These are phyloP conservation scores for Apodemus sylvaticus DNA, from an alignment of 2,113 vertebrate genomes.

Conservation along the genomic window DNA sequence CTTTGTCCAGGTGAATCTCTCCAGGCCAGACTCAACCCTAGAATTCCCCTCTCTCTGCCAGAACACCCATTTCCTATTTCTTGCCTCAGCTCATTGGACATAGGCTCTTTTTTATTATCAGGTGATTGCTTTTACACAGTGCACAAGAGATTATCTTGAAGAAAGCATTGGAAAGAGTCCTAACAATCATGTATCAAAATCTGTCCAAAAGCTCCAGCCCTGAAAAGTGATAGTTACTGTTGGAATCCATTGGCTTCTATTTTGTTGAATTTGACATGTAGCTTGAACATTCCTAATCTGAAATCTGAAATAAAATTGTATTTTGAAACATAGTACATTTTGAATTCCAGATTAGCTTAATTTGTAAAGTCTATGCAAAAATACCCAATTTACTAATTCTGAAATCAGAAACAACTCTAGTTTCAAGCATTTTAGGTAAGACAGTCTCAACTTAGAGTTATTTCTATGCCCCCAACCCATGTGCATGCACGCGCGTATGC, in stretches of 20 bases:
- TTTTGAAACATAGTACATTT: not conserved
- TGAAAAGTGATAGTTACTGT: constrained; percentile 24
- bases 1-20: too few species aligned
- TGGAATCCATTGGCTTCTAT: not conserved
- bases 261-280: constrained; percentile 30
- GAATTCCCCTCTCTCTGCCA: too few species aligned
- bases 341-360: not conserved
- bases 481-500: not conserved
- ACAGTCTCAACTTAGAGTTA: not conserved
- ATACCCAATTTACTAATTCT: not conserved
- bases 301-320: not conserved
- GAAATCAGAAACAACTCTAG: not conserved
- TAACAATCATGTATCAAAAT: constrained; percentile 17
- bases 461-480: not conserved
- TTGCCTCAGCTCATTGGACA: too few species aligned
- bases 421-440: not conserved
- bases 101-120: too few species aligned
- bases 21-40: too few species aligned
- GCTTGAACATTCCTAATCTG: not conserved
- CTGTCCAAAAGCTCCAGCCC: not conserved
- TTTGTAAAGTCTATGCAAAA: not conserved
- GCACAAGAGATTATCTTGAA: not conserved
- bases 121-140: too few species aligned
- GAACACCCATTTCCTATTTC: too few species aligned
- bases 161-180: not conserved